These are phyloP conservation scores for Epiblema foenella DNA, from an alignment of 2,888 invertebrate species.

Conservation along the genomic window DNA sequence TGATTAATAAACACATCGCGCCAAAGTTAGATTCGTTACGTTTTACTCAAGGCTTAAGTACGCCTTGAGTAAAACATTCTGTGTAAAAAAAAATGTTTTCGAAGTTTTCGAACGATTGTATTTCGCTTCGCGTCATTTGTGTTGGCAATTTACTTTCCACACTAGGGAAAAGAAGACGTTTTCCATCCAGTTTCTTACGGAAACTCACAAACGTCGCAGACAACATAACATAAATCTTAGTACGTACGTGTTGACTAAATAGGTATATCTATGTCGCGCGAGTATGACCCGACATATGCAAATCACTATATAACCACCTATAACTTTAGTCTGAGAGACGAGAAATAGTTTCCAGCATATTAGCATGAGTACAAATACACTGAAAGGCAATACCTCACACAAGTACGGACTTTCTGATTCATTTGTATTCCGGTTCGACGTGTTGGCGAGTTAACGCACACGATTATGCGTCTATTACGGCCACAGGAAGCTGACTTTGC, in stretches of 20 bases:
- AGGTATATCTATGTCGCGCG: background rate
- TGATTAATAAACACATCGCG: background rate
- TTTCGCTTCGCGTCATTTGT: too few relatives aligned
- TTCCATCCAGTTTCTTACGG: background rate
- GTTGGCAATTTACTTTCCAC: too few relatives aligned
- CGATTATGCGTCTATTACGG: constrained; percentile 47
- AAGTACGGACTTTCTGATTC: constrained; percentile 76
- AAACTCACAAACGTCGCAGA: background rate
- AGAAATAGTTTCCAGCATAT: constrained; percentile 39
- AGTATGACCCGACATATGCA: background rate
- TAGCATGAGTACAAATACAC: constrained; percentile 58
- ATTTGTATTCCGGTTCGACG: constrained; percentile 72
- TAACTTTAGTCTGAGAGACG: constrained; percentile 2
- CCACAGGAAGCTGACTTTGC: constrained; percentile 63
- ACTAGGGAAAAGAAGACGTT: background rate
- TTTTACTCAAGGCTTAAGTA: too few relatives aligned
- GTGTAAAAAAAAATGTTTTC: too few relatives aligned
- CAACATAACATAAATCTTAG: background rate
- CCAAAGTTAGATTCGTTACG: background rate
- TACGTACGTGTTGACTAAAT: too few relatives aligned
- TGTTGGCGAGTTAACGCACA: constrained; percentile 48
- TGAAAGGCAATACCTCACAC: constrained; percentile 76
- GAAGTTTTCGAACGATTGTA: too few relatives aligned
- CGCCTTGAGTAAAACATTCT: too few relatives aligned
- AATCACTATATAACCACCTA: background rate